Percentiles rank a stretch among this genome's conserved stretches.
These are phyloP conservation scores for Eufriesea mexicana DNA, from an alignment of 1,140 invertebrate genomes.

Conservation along the genomic window DNA sequence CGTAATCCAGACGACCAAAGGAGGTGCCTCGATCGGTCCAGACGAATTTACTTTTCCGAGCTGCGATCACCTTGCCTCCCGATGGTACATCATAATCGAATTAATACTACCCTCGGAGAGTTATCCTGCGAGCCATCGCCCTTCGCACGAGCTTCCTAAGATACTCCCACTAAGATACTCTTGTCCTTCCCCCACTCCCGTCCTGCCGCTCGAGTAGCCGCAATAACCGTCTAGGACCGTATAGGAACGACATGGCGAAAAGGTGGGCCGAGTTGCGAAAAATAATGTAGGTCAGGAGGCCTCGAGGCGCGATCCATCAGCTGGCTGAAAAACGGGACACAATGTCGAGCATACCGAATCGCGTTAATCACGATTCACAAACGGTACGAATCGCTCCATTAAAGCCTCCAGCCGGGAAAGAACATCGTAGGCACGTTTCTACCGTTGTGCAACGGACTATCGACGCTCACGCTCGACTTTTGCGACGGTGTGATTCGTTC, in stretches of 20 bases:
- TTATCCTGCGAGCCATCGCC: neutral
- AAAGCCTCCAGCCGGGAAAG: conserved; percentile 6
- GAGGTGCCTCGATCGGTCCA: neutral
- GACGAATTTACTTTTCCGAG: neutral
- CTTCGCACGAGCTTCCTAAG: too few relatives aligned
- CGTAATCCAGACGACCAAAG: neutral
- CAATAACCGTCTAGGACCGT: too few relatives aligned
- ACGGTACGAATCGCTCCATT: conserved; percentile 33
- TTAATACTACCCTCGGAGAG: too few relatives aligned
- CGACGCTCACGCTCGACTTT: conserved; percentile 16
- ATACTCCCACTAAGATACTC: neutral
- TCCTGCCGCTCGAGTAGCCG: neutral
- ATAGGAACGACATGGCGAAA: neutral
- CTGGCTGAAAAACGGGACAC: conserved; percentile 16
- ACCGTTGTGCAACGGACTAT: conserved; percentile 17
- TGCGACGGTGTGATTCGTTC: neutral
- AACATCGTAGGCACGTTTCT: conserved; percentile 13
- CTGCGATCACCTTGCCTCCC: neutral
- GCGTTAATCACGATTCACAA: conserved; percentile 41
- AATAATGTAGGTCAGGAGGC: conserved; percentile 44
- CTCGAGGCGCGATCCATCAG: conserved; percentile 14
- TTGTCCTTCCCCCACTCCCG: neutral
- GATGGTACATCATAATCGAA: neutral
- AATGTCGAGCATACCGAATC: conserved; percentile 42
- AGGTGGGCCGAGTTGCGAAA: conserved; percentile 37